Evolutionary conservation across 2,797 vertebrate genomes (phyloP), one percentile per base, ranked within the genome.

Genomic region (Distichodus sexfasciatus): DNA sequence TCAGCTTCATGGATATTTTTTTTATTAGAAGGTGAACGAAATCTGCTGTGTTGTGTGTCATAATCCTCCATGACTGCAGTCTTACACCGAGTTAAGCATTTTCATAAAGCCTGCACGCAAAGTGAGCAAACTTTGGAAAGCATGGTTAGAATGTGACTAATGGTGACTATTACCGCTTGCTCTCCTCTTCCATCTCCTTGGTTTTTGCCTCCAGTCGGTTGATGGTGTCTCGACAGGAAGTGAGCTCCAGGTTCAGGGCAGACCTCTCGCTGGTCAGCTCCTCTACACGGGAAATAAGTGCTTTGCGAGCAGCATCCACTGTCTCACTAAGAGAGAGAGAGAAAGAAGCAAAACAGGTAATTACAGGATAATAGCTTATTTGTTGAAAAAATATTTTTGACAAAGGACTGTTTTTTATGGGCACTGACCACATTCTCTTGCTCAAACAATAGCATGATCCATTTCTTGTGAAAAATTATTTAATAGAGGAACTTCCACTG

Each of bases 231-330:
- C 66, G 79, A 41, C 85, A 85, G 51, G 90, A 85, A 12, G 77
- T 69, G 58, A 87, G 74, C 71, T 92, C 90, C 69, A 90, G 71
- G 47, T 74, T 76, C 9, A 91, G 84, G 58, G 85, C 76, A 28
- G 90, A 87, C 5, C 91, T 88, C 68, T 92, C 90, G 44, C 87
- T 91, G 19, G 87, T 91, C 81, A 93, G 79, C 80, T 93, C 92
- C 2, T 87, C 90, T 1, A 91, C 90, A 17, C 91, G 89, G 21
- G 79, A 89, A 75, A 93, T 89, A 50, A 93, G 60, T 12, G 87
- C 82, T 28, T 89, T 92, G n/a, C 92, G 90, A 35, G 90, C 92
- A 62, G 84, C 69, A 10, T 93, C 91, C 17, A 85, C 77, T 17
- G 81, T 64, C 72, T 90, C 89, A 59, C 91, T 93, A 77, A 36